These are phyloP conservation scores for Antigone vipio DNA, from an alignment of 2,113 vertebrate genomes.

Conservation along the genomic window DNA sequence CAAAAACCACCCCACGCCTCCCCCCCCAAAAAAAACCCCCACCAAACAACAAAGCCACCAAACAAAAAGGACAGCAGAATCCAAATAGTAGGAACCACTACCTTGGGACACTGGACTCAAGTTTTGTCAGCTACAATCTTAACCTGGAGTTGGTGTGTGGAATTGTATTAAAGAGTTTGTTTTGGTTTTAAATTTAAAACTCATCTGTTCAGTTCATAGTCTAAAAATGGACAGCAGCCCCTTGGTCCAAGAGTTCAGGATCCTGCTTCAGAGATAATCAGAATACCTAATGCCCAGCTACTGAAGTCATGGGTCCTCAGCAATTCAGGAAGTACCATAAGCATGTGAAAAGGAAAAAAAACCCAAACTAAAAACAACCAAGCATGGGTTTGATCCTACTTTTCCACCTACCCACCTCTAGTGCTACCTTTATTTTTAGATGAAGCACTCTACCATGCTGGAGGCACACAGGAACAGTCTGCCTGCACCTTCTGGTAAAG, in stretches of 20 bases:
- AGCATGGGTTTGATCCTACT: background rate
- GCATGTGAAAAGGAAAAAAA: background rate
- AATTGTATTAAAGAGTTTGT: background rate
- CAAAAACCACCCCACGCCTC: too few relatives aligned
- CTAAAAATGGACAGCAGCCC: background rate
- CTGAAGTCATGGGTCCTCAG: background rate
- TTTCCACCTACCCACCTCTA: background rate
- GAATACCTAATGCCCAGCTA: background rate
- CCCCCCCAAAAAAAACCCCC: too few relatives aligned
- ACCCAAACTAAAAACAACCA: background rate
- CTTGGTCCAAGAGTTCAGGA: background rate
- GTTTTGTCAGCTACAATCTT: background rate
- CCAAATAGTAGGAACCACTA: background rate
- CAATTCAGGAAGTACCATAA: background rate
- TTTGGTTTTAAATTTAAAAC: too few relatives aligned
- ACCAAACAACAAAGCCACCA: background rate
- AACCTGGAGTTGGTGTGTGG: background rate
- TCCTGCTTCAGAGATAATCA: background rate
- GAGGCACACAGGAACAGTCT: background rate
- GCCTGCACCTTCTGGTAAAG: background rate
- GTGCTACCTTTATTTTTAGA: background rate
- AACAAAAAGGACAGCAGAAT: background rate
- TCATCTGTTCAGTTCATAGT: background rate
- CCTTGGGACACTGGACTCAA: background rate
- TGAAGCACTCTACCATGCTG: background rate